Evolutionary conservation across 2,797 vertebrate genomes (phyloP), one percentile per base, ranked within the genome.

Genomic region (Erpetoichthys calabaricus): DNA sequence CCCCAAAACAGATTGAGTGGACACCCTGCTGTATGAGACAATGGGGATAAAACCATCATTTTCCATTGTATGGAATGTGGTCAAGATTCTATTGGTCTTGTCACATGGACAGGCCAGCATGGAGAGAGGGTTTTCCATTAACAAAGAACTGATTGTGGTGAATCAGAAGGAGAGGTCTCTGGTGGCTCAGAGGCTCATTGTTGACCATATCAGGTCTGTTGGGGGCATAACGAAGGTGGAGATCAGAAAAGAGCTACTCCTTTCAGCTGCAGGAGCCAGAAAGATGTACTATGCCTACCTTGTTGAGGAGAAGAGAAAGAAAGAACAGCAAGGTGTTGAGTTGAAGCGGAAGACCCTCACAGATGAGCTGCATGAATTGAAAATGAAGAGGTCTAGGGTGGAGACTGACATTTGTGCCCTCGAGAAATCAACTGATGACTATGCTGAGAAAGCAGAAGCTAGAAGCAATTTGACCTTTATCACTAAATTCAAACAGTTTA

Each of bases 91-190:
- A 4, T 53, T 68, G 50, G 46, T 63, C 47, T 50, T 61, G 45
- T 65, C 59, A 53, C 60, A 67, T 53, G 62, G 56, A 9, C 57
- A 65, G 62, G 57, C 59, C 9, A 65, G 58, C 45, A 60, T 63
- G 3, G 57, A 68, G 42, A 63, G 52, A 56, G 57, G 56, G 2
- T 62, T 65, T 56, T 65, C 64, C 2, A 50, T 65, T 7, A 59
- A 68, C 52, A 65, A 65, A 45, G 55, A 65, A 46, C 51, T 61
- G 47, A 57, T 57, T 1, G 63, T 65, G 7, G 55, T 59, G 51
- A 68, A 63, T 61, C 63, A 51, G 56, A 53, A 44, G 56, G 57
- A 55, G 47, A 7, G 4, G 9, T 61, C 64, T 53, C 53, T 66
- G 53, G 54, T 65, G 44, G 56, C 64, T 60, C 61, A 58, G 45